Conservation (phyloP, 2,888 invertebrate genomes). For the Dynastes hyllus region DNA sequence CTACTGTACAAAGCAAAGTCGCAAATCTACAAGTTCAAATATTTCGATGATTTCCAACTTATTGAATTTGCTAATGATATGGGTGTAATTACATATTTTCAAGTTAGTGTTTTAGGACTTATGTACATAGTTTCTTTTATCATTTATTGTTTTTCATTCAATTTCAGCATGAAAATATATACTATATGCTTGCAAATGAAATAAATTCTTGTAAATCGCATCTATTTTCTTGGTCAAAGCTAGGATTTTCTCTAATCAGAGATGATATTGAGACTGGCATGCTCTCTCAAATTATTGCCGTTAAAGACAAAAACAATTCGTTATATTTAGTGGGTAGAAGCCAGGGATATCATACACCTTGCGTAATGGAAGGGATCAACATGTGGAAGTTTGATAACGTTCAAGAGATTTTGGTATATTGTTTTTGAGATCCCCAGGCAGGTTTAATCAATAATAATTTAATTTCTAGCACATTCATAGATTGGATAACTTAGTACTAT, state of each 20-base stretch:
- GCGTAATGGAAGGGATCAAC: conserved; percentile 66
- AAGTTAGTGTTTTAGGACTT: conserved; percentile 56
- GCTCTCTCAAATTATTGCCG: conserved; percentile 70
- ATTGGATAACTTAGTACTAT: conserved; percentile 61
- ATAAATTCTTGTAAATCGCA: conserved; percentile 69
- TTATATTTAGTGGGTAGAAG: conserved; percentile 69
- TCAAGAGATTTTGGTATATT: conserved; percentile 49
- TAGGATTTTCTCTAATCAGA: conserved; percentile 60
- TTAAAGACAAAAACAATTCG: conserved; percentile 61
- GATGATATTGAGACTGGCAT: conserved; percentile 70
- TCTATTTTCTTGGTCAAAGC: conserved; percentile 69
- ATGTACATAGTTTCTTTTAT: too few species aligned
- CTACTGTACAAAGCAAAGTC: conserved; percentile 63
- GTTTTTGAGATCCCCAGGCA: neutral
- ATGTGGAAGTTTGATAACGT: conserved; percentile 68
- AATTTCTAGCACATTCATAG: conserved; percentile 59
- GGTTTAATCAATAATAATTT: neutral
- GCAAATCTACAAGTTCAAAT: conserved; percentile 71
- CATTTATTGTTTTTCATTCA: too few species aligned
- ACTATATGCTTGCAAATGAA: conserved; percentile 70
- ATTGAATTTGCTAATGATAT: conserved; percentile 63
- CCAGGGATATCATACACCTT: conserved; percentile 55
- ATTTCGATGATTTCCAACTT: conserved; percentile 70
- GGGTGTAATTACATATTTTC: conserved; percentile 64
- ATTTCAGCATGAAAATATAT: conserved; percentile 60